Evolutionary conservation across 2,888 invertebrate genomes (phyloP), one percentile per base, ranked within the genome.

Genomic region (Ochropacha duplaris): DNA sequence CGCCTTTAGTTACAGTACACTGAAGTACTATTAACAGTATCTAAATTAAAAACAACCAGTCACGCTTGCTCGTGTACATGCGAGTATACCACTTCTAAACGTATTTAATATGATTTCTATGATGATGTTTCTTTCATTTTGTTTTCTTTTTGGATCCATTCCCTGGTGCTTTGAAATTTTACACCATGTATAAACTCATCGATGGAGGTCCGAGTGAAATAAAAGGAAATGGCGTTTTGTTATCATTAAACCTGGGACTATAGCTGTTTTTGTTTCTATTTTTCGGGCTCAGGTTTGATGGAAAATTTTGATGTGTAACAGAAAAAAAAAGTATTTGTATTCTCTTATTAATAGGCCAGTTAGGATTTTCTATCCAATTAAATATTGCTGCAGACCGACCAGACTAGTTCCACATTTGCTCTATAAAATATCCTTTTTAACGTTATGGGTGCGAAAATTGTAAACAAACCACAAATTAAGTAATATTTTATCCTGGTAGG

Each of bases 121-220:
- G 19, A 19, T 19, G 1, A 44, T 44, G 44, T 67, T 68, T 72
- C 72, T 63, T 75, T 72, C 73, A 78, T 77, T 77, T 78, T 68
- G 62, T 57, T 57, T 55, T 70, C 74, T 65, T 77, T 69, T 68
- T 66, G 69, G 59, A 59, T 57, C 66, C 67, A 72, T 70, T 72
- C 74, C 74, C 66, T 78, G 78, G 76, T 79, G 78, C 81, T 84
- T 84, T 79, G 83, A 82, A 86, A 84, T 75, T 86, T 83, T 78
- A 85, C 81, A 83, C 83, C 80, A 76, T 83, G 84, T 81, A 80
- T 82, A 80, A 81, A 76, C 62, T 72, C 79, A 66, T 78, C 76
- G 76, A 74, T 69, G 86, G 80, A 74, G 85, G 84, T 84, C 83
- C 58, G 14, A 56, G 19, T 57, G 57, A 59, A 58, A 60, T 49